Evolutionary conservation across 1,140 invertebrate genomes (phyloP), one percentile per base, ranked within the genome.

Genomic region (Aphaenogaster rudis): DNA sequence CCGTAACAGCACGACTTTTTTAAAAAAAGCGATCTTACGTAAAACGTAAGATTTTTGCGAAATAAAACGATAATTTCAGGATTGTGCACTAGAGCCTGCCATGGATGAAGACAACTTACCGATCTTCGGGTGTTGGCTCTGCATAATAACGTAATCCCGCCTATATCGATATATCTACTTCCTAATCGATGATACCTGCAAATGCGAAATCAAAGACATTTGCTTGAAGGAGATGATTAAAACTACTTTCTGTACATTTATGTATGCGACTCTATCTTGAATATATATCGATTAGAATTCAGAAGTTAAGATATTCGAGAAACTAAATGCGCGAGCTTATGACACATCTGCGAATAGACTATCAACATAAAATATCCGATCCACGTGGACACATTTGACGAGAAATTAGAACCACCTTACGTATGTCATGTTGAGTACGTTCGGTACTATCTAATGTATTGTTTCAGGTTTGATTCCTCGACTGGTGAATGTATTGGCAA

Each of bases 371-470:
- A 66, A 6, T 66, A 45, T 36, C 13, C 4, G 8, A 48, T 69
- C 28, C 42, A 69, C 48, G 50, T 50, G 28, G 69, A 74, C 48
- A 36, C 50, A 15, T 88, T 52, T 85, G 61, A 80, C 52, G 84
- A 93, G 86, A 92, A 92, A 90, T 92, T 93, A 94, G 94, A 94
- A 94, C 94, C 93, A 95, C 93, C 94, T 95, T 95, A 94, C 93
- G 91, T 94, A 94, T 93, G 76, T 88, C 84, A 92, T 82, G 86
- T 78, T 69, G 87, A 91, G 88, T 91, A 88, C 88, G 88, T 85
- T 90, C 89, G 90, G 89, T 87, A 87, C 81, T 85, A 45, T 88
- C 87, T 77, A 88, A 42, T 33, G 13, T 88, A 77, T 90, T 93
- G 93, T 91, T 88, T 87, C 80, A 84, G 88, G 82, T 88, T 86